Base-by-base conservation (phyloP, 2,113 vertebrate genomes). In the Sinocyclocheilus rhinocerous region DNA sequence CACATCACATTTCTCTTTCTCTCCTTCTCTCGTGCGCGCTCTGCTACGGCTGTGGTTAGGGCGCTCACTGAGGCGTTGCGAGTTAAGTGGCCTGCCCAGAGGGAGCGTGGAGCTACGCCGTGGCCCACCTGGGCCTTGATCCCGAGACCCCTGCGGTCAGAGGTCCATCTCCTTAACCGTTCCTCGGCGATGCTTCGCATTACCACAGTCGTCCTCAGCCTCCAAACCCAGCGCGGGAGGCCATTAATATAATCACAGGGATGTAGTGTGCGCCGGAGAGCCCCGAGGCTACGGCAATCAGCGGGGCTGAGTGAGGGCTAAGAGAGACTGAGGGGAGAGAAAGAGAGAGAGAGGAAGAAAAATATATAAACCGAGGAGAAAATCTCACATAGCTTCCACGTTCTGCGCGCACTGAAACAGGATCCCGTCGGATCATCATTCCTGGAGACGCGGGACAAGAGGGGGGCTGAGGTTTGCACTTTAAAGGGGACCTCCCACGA, bases 221-320 rank as follows among this genome's bases (percentile, higher is more conserved):
- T 88, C 83, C 86, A 83, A 84, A 76, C 86, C 80, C 87, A 86
- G 87, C 87, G 75, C 83, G 79, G 90, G 88, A 87, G 90, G 87
- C 75, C 90, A 92, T 93, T 93, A 91, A 91, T 92, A 91, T 93
- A 94, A 94, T 94, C 93, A 93, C 92, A 90, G 91, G 89, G 92
- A 93, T 93, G 92, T 91, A 90, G 90, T 85, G 85, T 92, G 91
- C 86, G 89, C 90, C 88, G 86, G 83, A 80, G 87, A 92, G 88
- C 92, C 93, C 91, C 50, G 52, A 90, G 93, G 88, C 90, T 88
- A 93, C 87, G 75, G 90, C 91, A 94, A 95, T 94, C 93, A 94
- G 92, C 89, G 87, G 88, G 88, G 91, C 80, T 84, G 88, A 90
- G 88, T 88, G 86, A 86, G 52, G 72, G 29, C 36, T 76, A 50